Conservation (phyloP, 2,888 invertebrate genomes). For the Ashinkailepas kermadecensis region DNA sequence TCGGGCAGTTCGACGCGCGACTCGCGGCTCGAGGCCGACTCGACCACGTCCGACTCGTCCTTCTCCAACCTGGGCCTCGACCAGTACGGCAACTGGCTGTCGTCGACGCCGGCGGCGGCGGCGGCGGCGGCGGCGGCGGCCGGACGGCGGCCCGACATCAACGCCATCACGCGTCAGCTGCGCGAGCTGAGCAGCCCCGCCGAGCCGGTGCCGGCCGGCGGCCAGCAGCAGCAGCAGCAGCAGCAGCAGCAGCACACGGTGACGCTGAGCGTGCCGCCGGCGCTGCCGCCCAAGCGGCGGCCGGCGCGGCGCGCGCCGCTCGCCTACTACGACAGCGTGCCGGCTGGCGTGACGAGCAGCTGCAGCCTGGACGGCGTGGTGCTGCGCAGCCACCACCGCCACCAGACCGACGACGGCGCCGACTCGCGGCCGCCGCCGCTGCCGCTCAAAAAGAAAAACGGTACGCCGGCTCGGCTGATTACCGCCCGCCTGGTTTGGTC, state of each 20-base stretch:
- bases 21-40: constrained; percentile 17
- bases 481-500: no score
- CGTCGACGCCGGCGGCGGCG: not conserved
- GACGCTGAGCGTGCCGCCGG: constrained; percentile 22
- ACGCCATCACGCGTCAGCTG: constrained; percentile 16
- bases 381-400: not conserved
- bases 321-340: constrained; percentile 5
- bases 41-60: constrained; percentile 19
- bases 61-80: constrained; percentile 13
- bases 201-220: not conserved
- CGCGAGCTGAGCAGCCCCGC: not conserved
- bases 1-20: constrained; percentile 17
- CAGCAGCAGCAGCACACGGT: not conserved
- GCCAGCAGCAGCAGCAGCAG: no score
- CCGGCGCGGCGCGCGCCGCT: not conserved
- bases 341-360: not conserved
- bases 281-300: constrained; percentile 22
- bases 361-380: constrained; percentile 11
- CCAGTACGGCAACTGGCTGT: constrained; percentile 19
- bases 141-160: constrained; percentile 13
- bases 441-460: constrained; percentile 83
- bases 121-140: not conserved
- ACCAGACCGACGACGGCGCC: constrained; percentile 40
- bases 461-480: not conserved
- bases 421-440: constrained; percentile 69